Percentiles rank a stretch among this genome's conserved stretches.
Conservation (phyloP, 2,888 invertebrate genomes). For the Agrochola macilenta region DNA sequence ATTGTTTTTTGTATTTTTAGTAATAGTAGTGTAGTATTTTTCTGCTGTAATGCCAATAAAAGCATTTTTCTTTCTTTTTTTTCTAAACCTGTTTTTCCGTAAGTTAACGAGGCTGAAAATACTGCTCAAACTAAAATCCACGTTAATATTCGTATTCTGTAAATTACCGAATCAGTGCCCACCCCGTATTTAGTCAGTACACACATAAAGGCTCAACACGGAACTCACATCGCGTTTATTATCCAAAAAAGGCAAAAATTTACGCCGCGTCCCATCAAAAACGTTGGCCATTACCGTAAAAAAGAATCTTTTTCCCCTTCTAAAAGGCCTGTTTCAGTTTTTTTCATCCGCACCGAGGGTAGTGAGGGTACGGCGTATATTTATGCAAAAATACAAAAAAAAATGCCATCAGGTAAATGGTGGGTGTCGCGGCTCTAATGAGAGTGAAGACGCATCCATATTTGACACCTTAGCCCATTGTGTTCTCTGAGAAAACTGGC, state of each 20-base stretch:
- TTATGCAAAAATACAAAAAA: slow-evolving; percentile 54
- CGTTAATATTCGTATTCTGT: not conserved
- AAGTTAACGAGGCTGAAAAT: not conserved
- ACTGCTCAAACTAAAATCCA: not conserved
- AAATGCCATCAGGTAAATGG: slow-evolving; percentile 61
- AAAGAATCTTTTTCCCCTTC: slow-evolving; percentile 45
- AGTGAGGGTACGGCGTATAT: slow-evolving; percentile 21
- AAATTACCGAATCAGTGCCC: not conserved
- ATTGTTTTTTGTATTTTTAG: too few species aligned
- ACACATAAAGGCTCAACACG: slow-evolving; percentile 22
- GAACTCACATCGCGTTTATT: slow-evolving; percentile 38
- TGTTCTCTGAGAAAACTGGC: slow-evolving; percentile 33
- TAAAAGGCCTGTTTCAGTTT: slow-evolving; percentile 44
- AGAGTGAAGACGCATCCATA: slow-evolving; percentile 60
- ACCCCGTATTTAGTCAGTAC: slow-evolving; percentile 8
- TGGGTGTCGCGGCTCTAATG: slow-evolving; percentile 50
- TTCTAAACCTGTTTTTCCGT: too few species aligned
- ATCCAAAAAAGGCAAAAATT: slow-evolving; percentile 36
- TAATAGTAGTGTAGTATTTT: too few species aligned
- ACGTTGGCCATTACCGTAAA: slow-evolving; percentile 49
- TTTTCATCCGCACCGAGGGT: slow-evolving; percentile 5
- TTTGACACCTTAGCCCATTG: slow-evolving; percentile 54
- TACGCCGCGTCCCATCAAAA: slow-evolving; percentile 48
- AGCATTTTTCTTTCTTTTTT: too few species aligned
- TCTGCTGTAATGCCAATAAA: too few species aligned